phyloP scores from a whole-genome alignment of 2,113 vertebrate species.

The Haemorhous mexicanus region DNA sequence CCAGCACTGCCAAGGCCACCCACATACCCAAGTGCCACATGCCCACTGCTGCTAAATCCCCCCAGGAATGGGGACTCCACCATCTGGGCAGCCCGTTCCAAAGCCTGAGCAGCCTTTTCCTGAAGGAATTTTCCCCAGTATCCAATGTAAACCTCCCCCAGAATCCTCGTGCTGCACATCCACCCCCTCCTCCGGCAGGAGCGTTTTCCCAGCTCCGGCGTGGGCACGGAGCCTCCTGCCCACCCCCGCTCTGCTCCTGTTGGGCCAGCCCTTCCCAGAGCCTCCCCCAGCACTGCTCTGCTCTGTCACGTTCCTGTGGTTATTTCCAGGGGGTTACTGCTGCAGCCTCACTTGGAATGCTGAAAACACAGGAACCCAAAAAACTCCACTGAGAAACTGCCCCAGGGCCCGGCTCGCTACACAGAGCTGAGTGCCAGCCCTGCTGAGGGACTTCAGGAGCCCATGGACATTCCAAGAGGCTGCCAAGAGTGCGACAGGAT shows the following conservation, averaged over 20 bases:
- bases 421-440: neutral
- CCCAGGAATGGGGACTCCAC: neutral
- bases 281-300: neutral
- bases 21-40: neutral
- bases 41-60: rapidly evolving
- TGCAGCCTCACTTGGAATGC: neutral
- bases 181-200: neutral
- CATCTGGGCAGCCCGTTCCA: neutral
- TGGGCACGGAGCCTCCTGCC: neutral
- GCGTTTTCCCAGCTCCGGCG: neutral
- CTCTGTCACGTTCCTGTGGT: neutral
- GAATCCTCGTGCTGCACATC: neutral
- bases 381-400: neutral
- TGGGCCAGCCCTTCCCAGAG: neutral
- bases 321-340: neutral
- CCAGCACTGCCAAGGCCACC: neutral
- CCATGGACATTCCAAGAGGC: rapidly evolving
- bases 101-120: neutral
- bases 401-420: neutral
- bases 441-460: neutral
- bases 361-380: neutral
- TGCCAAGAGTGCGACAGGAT: neutral
- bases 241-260: neutral
- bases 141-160: neutral
- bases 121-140: neutral